phyloP scores from a whole-genome alignment of 2,113 vertebrate species.

The Martes martes region DNA sequence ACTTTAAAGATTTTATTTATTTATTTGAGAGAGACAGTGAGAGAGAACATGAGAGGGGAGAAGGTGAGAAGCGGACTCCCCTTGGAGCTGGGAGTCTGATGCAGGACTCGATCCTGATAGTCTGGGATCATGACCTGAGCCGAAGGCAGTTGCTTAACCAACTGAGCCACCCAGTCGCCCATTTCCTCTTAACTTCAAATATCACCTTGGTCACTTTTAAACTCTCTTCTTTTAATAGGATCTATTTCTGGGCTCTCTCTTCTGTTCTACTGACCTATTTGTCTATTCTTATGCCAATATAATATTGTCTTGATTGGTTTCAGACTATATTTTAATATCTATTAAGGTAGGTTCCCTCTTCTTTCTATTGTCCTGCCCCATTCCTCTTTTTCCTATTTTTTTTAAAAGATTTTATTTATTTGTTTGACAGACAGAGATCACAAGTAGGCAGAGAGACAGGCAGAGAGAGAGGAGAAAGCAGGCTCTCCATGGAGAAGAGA shows the following conservation, averaged over 20 bases:
- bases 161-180: too few relatives aligned
- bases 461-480: too few relatives aligned
- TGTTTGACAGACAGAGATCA: too few relatives aligned
- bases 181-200: neutral
- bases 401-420: neutral
- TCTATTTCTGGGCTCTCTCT: neutral
- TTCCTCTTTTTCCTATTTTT: neutral
- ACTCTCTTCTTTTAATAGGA: neutral
- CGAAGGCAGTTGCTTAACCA: too few relatives aligned
- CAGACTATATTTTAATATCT: neutral
- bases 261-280: neutral
- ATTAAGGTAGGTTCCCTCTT: neutral
- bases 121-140: too few relatives aligned
- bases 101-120: too few relatives aligned
- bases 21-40: too few relatives aligned
- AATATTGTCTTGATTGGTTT: neutral
- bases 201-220: neutral
- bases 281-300: neutral
- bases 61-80: too few relatives aligned
- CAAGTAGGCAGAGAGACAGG: too few relatives aligned
- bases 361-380: neutral
- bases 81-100: too few relatives aligned
- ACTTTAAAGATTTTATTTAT: neutral
- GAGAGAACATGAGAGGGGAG: too few relatives aligned
- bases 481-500: too few relatives aligned